Evolutionary conservation across 2,113 vertebrate species (phyloP).

Genomic region (Prolemur simus): DNA sequence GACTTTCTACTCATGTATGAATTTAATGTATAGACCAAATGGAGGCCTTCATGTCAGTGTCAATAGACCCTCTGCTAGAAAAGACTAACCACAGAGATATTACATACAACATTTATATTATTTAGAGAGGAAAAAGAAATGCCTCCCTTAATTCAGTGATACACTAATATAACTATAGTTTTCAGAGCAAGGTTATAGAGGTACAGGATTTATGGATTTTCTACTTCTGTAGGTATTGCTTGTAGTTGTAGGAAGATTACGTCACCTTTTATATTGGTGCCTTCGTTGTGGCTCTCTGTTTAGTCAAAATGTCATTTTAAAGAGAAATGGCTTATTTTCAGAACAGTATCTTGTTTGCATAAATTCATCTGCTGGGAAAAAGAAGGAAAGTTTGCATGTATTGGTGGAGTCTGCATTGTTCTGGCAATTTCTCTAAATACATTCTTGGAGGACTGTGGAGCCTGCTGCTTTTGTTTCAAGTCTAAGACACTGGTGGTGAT

Average conservation of each 20-base stretch:
- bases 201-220: slow-evolving; percentile 5
- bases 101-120: background rate
- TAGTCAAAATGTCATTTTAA: slow-evolving; percentile 22
- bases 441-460: background rate
- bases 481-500: background rate
- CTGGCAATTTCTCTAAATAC: background rate
- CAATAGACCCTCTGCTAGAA: background rate
- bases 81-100: background rate
- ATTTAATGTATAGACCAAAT: background rate
- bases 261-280: background rate
- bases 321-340: slow-evolving; percentile 41
- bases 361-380: background rate
- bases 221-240: background rate
- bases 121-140: slow-evolving; percentile 2
- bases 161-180: background rate
- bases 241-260: background rate
- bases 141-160: background rate
- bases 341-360: background rate
- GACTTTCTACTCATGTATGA: background rate
- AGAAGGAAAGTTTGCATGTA: background rate
- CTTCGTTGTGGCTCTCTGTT: background rate
- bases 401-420: background rate
- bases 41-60: background rate
- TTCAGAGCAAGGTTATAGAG: background rate
- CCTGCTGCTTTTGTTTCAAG: background rate